Percentiles rank a stretch among this genome's conserved stretches.
phyloP scores from a whole-genome alignment of 1,140 invertebrate species.

The Cataglyphis hispanica region DNA sequence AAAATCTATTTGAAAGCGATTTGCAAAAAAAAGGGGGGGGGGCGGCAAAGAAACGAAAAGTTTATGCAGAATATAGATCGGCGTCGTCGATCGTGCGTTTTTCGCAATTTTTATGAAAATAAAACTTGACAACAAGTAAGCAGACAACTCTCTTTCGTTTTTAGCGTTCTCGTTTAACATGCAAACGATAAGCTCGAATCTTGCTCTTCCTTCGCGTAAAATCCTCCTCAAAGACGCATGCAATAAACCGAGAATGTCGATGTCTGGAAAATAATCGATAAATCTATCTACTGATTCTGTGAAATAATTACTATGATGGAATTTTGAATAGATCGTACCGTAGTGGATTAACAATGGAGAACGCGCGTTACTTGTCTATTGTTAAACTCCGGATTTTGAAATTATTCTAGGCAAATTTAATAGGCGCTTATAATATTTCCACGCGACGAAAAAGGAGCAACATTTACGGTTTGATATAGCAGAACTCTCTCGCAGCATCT shows the following conservation, averaged over 20 bases:
- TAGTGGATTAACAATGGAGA: background rate
- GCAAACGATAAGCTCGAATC: background rate
- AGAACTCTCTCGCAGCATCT: background rate
- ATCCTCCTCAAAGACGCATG: constrained; percentile 29
- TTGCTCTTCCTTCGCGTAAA: constrained; percentile 23
- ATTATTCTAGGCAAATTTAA: constrained; percentile 38
- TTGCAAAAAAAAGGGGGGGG: constrained; percentile 65
- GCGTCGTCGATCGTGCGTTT: constrained; percentile 48
- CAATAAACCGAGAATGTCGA: constrained; percentile 52
- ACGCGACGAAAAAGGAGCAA: background rate
- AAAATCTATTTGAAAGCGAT: constrained; percentile 77
- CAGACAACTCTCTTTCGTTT: background rate
- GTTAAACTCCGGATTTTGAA: constrained; percentile 31
- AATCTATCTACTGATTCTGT: constrained; percentile 1
- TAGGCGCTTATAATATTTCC: constrained; percentile 8
- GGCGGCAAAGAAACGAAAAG: constrained; percentile 11
- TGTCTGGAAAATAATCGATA: constrained; percentile 27
- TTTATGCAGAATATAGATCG: background rate
- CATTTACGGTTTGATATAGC: background rate
- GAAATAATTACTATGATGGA: background rate
- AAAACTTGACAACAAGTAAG: background rate
- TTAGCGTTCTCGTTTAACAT: background rate
- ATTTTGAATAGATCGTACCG: background rate
- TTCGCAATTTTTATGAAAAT: constrained; percentile 16
- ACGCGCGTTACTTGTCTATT: constrained; percentile 10